Evolutionary conservation across 2,113 vertebrate species (phyloP), one percentile per base, ranked within the genome.

Genomic region (Proteles cristata): DNA sequence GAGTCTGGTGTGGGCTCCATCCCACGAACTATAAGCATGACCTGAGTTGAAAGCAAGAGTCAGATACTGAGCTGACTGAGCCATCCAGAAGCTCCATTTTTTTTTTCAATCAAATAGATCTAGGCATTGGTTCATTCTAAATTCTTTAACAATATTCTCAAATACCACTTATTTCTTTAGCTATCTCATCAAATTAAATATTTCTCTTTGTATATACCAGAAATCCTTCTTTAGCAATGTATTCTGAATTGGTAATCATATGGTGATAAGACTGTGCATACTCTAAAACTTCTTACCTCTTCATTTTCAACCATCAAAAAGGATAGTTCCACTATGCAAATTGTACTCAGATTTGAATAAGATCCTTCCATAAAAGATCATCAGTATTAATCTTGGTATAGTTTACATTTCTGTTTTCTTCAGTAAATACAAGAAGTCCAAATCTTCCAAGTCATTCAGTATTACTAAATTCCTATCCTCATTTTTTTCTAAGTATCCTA

Each of bases 181-280:
- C 3, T 31, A 84, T 39, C 8, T 3, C 14, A 91, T n/a, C 11
- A 90, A 48, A 48, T 77, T 77, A 76, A 48, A 31, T 77, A 17
- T 15, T 96, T 93, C 14, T 1, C 3, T 89, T 80, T 93, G 28
- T n/a, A 71, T 91, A 19, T n/a, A 71, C 4, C 19, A 93, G 19
- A 94, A 94, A 87, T 83, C 12, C 4, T 88, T 63, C 33, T 82
- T 79, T 21, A 81, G 5, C 9, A 74, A 39, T 76, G 5, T 84
- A 39, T 71, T 96, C n/a, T 90, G 15, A 92, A 69, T 81, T 97
- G 66, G 23, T 69, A 86, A 89, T 89, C 28, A 16, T 58, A 50
- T 33, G 26, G 11, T 69, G 35, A 39, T 80, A 63, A 74, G 9
- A 69, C 9, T 86, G 11, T 39, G 2, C 39, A 55, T 68, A n/a